Percentiles rank a stretch among this genome's conserved stretches.
These are phyloP conservation scores for Accipiter cooperii DNA, from an alignment of 2,113 vertebrate genomes.

Conservation along the genomic window DNA sequence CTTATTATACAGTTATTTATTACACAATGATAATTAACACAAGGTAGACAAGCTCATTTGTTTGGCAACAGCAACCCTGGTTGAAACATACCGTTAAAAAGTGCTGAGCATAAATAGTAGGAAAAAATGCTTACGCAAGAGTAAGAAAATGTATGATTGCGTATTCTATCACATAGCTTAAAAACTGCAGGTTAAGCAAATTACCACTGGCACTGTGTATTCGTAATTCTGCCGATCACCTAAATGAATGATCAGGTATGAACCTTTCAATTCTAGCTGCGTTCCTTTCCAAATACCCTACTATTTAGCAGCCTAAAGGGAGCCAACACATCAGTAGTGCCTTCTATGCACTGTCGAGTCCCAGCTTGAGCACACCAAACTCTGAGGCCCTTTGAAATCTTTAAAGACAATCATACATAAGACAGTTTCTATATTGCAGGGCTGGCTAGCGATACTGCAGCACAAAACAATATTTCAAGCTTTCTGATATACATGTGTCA, in stretches of 20 bases:
- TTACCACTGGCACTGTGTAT: constrained; percentile 43
- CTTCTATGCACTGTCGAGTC: constrained; percentile 73
- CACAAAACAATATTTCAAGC: constrained; percentile 81
- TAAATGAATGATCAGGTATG: constrained; percentile 66
- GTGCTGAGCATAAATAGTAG: constrained; percentile 24
- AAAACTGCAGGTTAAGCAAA: constrained; percentile 75
- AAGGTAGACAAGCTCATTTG: constrained; percentile 29
- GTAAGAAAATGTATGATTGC: constrained; percentile 60
- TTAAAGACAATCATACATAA: constrained; percentile 79
- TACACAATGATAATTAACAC: constrained; percentile 17
- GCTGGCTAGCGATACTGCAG: constrained; percentile 71
- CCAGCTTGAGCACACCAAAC: constrained; percentile 77
- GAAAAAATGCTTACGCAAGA: constrained; percentile 49
- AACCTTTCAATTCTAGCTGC: constrained; percentile 61
- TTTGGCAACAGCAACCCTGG: neutral
- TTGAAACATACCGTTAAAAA: constrained; percentile 15
- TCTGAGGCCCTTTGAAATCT: constrained; percentile 77
- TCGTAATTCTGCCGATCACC: constrained; percentile 59
- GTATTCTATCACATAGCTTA: constrained; percentile 60
- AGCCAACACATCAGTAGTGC: constrained; percentile 70
- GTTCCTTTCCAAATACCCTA: constrained; percentile 66
- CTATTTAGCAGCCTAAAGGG: constrained; percentile 75
- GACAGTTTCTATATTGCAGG: constrained; percentile 70
- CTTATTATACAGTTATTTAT: constrained; percentile 50
- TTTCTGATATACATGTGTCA: constrained; percentile 99